phyloP scores from a whole-genome alignment of 2,888 invertebrate species.

The Shargacucullia verbasci region DNA sequence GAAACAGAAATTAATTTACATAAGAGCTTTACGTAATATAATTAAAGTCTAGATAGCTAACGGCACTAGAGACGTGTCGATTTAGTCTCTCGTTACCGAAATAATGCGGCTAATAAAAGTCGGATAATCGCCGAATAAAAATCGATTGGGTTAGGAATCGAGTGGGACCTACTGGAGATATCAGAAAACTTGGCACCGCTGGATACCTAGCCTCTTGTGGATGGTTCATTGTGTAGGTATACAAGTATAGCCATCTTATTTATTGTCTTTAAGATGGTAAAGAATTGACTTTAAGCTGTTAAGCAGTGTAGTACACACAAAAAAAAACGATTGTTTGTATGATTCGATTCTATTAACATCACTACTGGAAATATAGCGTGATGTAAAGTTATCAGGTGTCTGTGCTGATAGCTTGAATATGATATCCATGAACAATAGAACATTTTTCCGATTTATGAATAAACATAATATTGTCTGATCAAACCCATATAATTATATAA shows the following conservation, averaged over 20 bases:
- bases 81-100: slow-evolving; percentile 39
- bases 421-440: too few species aligned
- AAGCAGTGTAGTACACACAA: slow-evolving; percentile 8
- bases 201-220: slow-evolving; percentile 7
- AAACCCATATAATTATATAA: too few species aligned
- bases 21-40: not conserved
- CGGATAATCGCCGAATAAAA: slow-evolving; percentile 48
- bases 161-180: slow-evolving; percentile 14
- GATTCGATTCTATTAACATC: too few species aligned
- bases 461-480: too few species aligned
- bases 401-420: too few species aligned
- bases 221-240: slow-evolving; percentile 20
- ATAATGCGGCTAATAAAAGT: slow-evolving; percentile 44
- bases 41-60: slow-evolving; percentile 27
- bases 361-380: too few species aligned
- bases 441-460: too few species aligned
- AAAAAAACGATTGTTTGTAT: too few species aligned
- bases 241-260: too few species aligned
- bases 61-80: slow-evolving; percentile 16
- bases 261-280: too few species aligned
- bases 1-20: not conserved
- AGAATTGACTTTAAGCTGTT: too few species aligned
- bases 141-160: slow-evolving; percentile 37
- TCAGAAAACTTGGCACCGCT: slow-evolving; percentile 28
- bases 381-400: too few species aligned